Evolutionary conservation across 2,888 invertebrate species (phyloP).

Genomic region (Temnothorax rugatulus): DNA sequence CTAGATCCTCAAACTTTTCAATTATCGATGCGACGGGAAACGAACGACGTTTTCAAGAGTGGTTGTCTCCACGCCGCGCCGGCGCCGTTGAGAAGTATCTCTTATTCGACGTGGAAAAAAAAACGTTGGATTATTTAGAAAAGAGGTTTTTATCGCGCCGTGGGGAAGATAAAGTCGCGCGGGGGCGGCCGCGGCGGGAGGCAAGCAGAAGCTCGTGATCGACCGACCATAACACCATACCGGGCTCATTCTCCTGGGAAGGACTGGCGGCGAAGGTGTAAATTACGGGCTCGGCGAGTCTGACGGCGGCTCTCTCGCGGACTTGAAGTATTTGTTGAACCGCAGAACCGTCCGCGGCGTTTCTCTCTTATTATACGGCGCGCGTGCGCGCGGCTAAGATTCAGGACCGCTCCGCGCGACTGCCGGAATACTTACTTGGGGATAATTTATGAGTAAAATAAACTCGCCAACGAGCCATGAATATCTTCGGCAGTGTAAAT

Average conservation of each 20-base stretch:
- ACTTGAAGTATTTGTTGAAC: conserved; percentile 56
- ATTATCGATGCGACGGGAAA: conserved; percentile 48
- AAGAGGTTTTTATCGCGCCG: conserved; percentile 58
- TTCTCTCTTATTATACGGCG: conserved; percentile 39
- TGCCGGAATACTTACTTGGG: conserved; percentile 51
- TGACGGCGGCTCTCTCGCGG: conserved; percentile 44
- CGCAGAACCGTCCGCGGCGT: conserved; percentile 34
- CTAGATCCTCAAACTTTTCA: conserved; percentile 50
- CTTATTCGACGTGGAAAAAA: conserved; percentile 14
- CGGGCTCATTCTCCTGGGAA: conserved; percentile 49
- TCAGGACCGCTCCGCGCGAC: conserved; percentile 2
- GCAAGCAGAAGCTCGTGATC: conserved; percentile 49
- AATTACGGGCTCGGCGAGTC: conserved; percentile 54
- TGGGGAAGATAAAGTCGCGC: conserved; percentile 58
- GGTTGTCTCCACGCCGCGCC: neutral
- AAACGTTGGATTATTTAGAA: conserved; percentile 59
- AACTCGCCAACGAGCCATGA: conserved; percentile 57
- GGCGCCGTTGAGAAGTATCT: neutral
- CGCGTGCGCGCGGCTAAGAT: neutral
- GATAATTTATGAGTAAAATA: conserved; percentile 57
- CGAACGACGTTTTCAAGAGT: conserved; percentile 18
- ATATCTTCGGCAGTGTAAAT: conserved; percentile 52
- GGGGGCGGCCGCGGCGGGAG: neutral
- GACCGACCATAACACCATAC: conserved; percentile 55
- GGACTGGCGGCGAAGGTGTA: conserved; percentile 49